phyloP scores from a whole-genome alignment of 2,797 vertebrate genomes.

The Sebastes steindachneri region DNA sequence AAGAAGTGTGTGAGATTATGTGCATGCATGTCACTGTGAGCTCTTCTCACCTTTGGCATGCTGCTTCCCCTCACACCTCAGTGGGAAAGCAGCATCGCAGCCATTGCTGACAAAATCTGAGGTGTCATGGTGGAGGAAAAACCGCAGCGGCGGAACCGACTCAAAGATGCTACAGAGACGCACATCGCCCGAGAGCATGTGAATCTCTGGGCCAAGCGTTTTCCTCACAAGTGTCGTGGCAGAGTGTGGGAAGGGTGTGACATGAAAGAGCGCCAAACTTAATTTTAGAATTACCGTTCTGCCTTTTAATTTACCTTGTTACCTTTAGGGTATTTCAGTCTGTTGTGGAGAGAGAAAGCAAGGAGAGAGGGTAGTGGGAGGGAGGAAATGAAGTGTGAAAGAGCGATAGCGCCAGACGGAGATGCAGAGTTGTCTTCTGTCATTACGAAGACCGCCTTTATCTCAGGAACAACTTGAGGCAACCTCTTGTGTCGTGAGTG shows the following conservation, averaged over 20 bases:
- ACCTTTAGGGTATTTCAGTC: conserved; percentile 54
- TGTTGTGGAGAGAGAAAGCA: conserved; percentile 52
- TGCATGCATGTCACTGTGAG: conserved; percentile 65
- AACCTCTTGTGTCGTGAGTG: conserved; percentile 49
- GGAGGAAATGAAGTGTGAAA: conserved; percentile 64
- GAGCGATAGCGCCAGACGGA: conserved; percentile 57
- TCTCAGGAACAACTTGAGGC: conserved; percentile 62
- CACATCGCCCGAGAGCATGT: conserved; percentile 58
- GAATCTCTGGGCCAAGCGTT: conserved; percentile 61
- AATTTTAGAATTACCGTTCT: conserved; percentile 69
- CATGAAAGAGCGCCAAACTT: conserved; percentile 63
- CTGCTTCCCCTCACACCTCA: conserved; percentile 79
- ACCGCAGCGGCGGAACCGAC: conserved; percentile 51
- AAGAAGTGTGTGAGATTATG: conserved; percentile 66
- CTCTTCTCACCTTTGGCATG: conserved; percentile 74
- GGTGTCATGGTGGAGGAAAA: conserved; percentile 75
- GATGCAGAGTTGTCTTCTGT: conserved; percentile 60
- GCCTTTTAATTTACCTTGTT: conserved; percentile 76
- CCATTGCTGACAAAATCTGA: conserved; percentile 77
- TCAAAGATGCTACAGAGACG: conserved; percentile 53
- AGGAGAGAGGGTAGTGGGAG: conserved; percentile 39
- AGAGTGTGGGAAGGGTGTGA: conserved; percentile 64
- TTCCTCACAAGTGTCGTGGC: conserved; percentile 53
- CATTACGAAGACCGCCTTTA: conserved; percentile 60
- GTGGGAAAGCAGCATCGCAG: conserved; percentile 66